Conservation (phyloP, 2,888 invertebrate species). For the Allacma fusca region DNA sequence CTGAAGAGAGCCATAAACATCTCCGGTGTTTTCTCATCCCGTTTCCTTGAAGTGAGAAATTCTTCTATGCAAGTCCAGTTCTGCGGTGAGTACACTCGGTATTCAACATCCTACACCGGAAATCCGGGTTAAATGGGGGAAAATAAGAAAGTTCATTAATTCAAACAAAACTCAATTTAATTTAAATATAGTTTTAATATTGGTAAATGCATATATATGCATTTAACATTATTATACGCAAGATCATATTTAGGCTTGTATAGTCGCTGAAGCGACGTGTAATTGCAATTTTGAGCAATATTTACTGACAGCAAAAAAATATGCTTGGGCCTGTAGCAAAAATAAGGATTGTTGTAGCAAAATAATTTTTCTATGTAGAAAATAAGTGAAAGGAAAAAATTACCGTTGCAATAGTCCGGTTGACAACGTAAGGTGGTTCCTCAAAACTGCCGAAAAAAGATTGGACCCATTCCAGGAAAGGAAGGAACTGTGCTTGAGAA, state of each 20-base stretch:
- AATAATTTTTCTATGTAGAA: not conserved
- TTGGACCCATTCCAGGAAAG: slow-evolving; percentile 58
- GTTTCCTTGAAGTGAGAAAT: slow-evolving; percentile 47
- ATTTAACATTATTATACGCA: too few species aligned
- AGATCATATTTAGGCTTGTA: too few species aligned
- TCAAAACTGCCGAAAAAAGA: slow-evolving; percentile 60
- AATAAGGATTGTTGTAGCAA: not conserved
- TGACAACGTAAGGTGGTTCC: slow-evolving; percentile 50
- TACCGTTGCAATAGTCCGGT: slow-evolving; percentile 52
- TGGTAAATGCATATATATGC: too few species aligned
- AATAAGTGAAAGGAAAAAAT: slow-evolving; percentile 5
- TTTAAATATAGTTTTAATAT: too few species aligned
- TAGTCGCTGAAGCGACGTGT: too few species aligned
- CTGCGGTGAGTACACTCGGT: slow-evolving; percentile 53
- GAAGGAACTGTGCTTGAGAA: slow-evolving; percentile 54
- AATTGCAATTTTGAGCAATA: too few species aligned
- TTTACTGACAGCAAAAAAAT: too few species aligned
- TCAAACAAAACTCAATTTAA: too few species aligned
- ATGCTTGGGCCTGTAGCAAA: too few species aligned
- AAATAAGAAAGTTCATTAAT: not conserved
- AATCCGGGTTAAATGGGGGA: not conserved
- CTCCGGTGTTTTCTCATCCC: slow-evolving; percentile 53
- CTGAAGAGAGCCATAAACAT: slow-evolving; percentile 56
- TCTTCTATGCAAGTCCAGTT: slow-evolving; percentile 59
- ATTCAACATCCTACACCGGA: slow-evolving; percentile 54